Evolutionary conservation across 2,113 vertebrate species (phyloP).

Genomic region (Oceanodroma tethys): DNA sequence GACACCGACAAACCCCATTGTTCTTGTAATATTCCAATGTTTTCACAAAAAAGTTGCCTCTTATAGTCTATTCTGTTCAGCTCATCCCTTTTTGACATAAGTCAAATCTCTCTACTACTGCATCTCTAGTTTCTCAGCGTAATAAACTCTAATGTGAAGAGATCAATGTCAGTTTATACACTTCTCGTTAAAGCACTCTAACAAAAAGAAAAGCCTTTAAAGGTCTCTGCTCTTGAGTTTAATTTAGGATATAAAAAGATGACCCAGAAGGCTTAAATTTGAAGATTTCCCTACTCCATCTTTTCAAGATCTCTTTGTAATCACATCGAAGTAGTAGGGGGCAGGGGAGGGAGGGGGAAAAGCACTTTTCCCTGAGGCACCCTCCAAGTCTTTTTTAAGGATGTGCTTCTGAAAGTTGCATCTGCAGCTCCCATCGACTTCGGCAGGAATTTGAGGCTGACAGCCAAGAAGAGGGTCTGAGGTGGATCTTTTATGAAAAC

Average conservation of each 20-base stretch:
- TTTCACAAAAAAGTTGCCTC: neutral
- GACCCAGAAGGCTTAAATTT: neutral
- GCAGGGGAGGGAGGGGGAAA: neutral
- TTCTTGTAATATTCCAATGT: neutral
- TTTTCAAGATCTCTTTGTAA: neutral
- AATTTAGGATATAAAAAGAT: constrained; percentile 19
- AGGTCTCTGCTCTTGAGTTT: neutral
- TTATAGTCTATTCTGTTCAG: neutral
- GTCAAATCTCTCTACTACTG: neutral
- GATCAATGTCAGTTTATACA: constrained; percentile 4
- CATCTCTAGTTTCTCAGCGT: neutral
- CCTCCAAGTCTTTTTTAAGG: neutral
- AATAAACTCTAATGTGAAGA: neutral
- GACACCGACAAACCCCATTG: neutral
- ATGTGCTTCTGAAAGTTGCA: neutral
- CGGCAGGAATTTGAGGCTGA: neutral
- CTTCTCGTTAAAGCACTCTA: constrained; percentile 3
- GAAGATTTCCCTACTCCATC: neutral
- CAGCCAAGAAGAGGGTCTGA: neutral
- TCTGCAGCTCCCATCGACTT: neutral
- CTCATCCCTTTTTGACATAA: neutral
- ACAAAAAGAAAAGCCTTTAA: neutral
- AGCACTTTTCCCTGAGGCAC: neutral
- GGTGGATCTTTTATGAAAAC: neutral
- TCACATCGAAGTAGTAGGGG: neutral